Conservation (phyloP, 2,888 invertebrate genomes). For the Yponomeuta malinellus region DNA sequence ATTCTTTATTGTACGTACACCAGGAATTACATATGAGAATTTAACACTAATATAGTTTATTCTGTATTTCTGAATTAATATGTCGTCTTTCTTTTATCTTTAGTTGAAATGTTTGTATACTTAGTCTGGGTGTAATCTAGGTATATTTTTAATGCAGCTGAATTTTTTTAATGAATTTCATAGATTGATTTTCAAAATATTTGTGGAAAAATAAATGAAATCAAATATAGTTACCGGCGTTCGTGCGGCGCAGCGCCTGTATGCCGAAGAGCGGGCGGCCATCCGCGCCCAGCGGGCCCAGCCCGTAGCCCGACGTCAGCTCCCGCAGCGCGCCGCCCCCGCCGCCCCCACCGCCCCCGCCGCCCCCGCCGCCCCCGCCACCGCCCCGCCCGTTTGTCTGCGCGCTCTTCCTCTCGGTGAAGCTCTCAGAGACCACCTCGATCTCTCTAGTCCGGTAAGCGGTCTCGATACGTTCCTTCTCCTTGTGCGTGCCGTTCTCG, state of each 20-base stretch:
- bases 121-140: no score
- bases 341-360: conserved; percentile 30
- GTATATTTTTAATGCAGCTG: no score
- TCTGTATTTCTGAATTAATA: no score
- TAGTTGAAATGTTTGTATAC: no score
- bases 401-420: conserved; percentile 40
- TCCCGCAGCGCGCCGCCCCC: conserved; percentile 68
- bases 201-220: no score
- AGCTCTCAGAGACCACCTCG: conserved; percentile 28
- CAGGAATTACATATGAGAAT: no score
- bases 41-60: no score
- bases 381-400: no score
- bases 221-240: background rate
- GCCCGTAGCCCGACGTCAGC: conserved; percentile 88
- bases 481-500: background rate
- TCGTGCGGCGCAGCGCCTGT: conserved; percentile 74
- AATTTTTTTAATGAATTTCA: no score
- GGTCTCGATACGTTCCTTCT: conserved; percentile 29
- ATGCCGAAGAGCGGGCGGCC: conserved; percentile 88
- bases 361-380: conserved; percentile 24
- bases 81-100: no score
- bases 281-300: conserved; percentile 87
- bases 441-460: conserved; percentile 21
- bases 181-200: no score
- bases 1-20: no score